These are phyloP conservation scores for Cantharis lateralis DNA, from an alignment of 2,888 invertebrate genomes.

Conservation along the genomic window DNA sequence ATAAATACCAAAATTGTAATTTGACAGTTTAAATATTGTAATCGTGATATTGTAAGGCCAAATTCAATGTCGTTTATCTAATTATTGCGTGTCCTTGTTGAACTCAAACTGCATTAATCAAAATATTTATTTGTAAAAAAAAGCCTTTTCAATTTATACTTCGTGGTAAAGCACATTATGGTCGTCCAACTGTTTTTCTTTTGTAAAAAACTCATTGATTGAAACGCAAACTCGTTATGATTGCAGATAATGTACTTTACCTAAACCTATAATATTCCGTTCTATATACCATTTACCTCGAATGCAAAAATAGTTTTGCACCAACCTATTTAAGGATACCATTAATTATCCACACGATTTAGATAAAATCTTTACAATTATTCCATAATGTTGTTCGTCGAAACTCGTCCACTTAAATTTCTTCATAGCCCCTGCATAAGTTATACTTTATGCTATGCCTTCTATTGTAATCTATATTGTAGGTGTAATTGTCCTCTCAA, in stretches of 20 bases:
- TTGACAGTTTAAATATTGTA: background rate
- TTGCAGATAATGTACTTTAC: background rate
- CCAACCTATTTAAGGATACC: background rate
- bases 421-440: background rate
- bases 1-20: background rate
- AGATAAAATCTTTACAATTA: background rate
- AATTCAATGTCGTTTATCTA: background rate
- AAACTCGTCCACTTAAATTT: background rate
- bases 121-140: background rate
- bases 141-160: background rate
- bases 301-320: background rate
- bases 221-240: background rate
- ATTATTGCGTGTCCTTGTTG: background rate
- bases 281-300: background rate
- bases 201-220: background rate
- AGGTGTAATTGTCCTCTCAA: conserved; percentile 29
- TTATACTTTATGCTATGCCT: background rate
- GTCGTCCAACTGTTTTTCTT: background rate
- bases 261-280: too few species aligned
- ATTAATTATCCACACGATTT: background rate
- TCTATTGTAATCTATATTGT: conserved; percentile 13
- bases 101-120: background rate
- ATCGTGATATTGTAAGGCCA: background rate
- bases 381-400: background rate
- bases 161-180: background rate